Evolutionary conservation across 2,797 vertebrate genomes (phyloP), one percentile per base, ranked within the genome.

Genomic region (Channa striata): DNA sequence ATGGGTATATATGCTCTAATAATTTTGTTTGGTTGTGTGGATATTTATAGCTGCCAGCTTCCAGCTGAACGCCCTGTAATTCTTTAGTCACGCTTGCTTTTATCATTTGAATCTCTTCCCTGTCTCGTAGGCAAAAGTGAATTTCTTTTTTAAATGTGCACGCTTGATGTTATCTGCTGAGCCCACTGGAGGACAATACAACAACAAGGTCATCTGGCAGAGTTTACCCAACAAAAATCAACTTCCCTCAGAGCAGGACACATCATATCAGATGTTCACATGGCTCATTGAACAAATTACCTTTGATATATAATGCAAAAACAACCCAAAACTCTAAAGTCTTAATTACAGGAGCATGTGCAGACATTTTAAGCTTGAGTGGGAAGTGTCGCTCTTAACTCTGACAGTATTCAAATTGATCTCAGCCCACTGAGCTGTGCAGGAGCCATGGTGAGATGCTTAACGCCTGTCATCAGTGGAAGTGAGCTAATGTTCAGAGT

Each of bases 121-220:
- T 60, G 8, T 19, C 17, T 70, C 16, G 51, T 8, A 30, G 36
- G 4, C 50, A 34, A 23, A 57, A 59, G 8, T 36, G 30, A 3
- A 16, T 33, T 57, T 4, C 14, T 34, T 47, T 37, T 11, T 16
- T 30, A 12, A 7, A 48, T 56, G 64, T 44, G 6, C 13, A 49
- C 49, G 6, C 67, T 49, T 17, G 39, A 10, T 50, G 9, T 72
- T 42, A 34, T 71, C 58, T 48, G 63, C 53, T 37, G 47, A 34
- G 46, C 8, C 2, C 25, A 37, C 17, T 13, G 54, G 34, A 69
- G 58, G 57, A 71, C 56, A 57, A 43, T 33, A 20, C 46, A 67
- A 72, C 72, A 80, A 78, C 85, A 90, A 84, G 86, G 83, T 92
- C 81, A 74, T 77, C 67, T 63, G 63, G 53, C 44, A 81, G 68